phyloP scores from a whole-genome alignment of 2,888 invertebrate genomes.

The Galerucella calmariensis region DNA sequence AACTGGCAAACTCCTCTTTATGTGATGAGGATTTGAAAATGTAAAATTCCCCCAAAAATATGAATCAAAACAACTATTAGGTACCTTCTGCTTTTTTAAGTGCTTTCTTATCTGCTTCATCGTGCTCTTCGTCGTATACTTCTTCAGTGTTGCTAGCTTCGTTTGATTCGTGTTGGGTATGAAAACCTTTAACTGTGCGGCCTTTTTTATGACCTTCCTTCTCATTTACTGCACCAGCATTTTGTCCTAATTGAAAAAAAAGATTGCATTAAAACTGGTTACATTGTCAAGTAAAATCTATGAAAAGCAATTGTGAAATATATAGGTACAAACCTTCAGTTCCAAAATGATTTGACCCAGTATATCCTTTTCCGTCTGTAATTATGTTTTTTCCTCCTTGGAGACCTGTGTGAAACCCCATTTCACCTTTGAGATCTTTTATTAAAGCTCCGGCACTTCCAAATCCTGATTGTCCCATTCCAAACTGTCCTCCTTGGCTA shows the following conservation, averaged over 20 bases:
- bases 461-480: constrained; percentile 39
- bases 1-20: no score
- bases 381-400: constrained; percentile 70
- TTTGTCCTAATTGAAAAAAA: constrained; percentile 60
- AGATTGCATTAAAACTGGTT: no score
- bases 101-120: constrained; percentile 71
- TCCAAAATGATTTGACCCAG: constrained; percentile 69
- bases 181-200: constrained; percentile 74
- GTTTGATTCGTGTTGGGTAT: constrained; percentile 74
- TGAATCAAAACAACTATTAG: constrained; percentile 45
- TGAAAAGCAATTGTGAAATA: not conserved
- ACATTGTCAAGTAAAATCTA: no score
- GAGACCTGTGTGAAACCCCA: constrained; percentile 69
- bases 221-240: constrained; percentile 69
- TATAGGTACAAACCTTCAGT: constrained; percentile 65
- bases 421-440: constrained; percentile 61
- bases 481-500: constrained; percentile 35
- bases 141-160: constrained; percentile 74
- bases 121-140: constrained; percentile 74
- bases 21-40: no score
- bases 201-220: constrained; percentile 73
- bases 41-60: not conserved
- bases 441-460: constrained; percentile 67
- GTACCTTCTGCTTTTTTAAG: constrained; percentile 70
- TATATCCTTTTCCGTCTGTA: constrained; percentile 70